Conservation (phyloP, 2,888 invertebrate genomes). For the Candidula unifasciata region DNA sequence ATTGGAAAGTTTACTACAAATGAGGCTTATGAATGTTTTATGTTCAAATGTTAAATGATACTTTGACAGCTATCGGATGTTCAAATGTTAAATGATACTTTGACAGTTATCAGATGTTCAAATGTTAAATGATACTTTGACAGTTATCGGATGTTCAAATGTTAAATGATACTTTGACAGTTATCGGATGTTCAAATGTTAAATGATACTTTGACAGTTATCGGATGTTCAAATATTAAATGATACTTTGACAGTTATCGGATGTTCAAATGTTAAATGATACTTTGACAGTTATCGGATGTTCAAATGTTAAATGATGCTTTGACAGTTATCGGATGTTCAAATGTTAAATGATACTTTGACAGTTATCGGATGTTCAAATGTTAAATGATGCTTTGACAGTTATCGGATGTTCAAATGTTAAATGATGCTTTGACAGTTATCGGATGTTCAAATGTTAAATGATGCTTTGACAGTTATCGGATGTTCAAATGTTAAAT, state of each 20-base stretch:
- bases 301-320: slow-evolving; percentile 29
- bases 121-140: not conserved
- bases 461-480: slow-evolving; percentile 58
- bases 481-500: slow-evolving; percentile 50
- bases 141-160: slow-evolving; percentile 63
- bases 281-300: slow-evolving; percentile 60
- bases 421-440: slow-evolving; percentile 54
- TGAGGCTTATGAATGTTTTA: too few relatives aligned
- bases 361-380: slow-evolving; percentile 63
- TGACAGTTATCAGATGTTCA: slow-evolving; percentile 63
- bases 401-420: slow-evolving; percentile 62
- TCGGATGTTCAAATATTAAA: slow-evolving; percentile 53
- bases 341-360: not conserved
- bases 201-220: slow-evolving; percentile 57
- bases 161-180: slow-evolving; percentile 54
- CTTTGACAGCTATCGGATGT: slow-evolving; percentile 61
- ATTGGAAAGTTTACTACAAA: too few relatives aligned
- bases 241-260: slow-evolving; percentile 58
- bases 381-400: slow-evolving; percentile 10
- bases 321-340: slow-evolving; percentile 62
- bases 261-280: slow-evolving; percentile 47
- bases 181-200: slow-evolving; percentile 57
- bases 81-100: not conserved
- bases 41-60: not conserved
- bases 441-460: slow-evolving; percentile 57